Base-by-base conservation (phyloP, 1,140 invertebrate species). In the Trichonephila clavipes region DNA sequence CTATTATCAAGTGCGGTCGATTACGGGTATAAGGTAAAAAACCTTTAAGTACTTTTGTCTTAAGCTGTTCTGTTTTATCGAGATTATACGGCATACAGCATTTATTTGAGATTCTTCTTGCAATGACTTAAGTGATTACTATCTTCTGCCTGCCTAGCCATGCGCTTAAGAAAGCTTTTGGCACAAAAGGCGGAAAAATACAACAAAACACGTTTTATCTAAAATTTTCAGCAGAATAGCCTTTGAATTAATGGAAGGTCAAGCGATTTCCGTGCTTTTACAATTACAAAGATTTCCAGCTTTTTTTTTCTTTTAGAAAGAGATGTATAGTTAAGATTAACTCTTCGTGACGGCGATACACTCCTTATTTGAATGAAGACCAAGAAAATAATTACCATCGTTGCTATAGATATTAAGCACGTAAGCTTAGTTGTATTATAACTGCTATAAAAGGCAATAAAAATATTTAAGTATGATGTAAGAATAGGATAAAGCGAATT, bases 81-180 rank as follows among this genome's bases (percentile, higher is more conserved):
- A 28, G 72, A 34, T 77, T 77, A 77, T 28, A 28, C 16, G 24
- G 72, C 28, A 18, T 77, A 16, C 12, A 77, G 34, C 72, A 77
- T 77, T 77, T 77, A 77, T 77, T 77, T 77, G 28, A 40, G 28
- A 77, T 28, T 10, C 34, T 77, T 14, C 72, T 16, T 40, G 28
- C 34, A 77, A 77, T 77, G 72, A 77, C 40, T 77, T 77, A 77
- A 77, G 28, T 77, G 72, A 77, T 77, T 77, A 77, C 10, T 18
- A 77, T 77, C 72, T 72, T 72, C 69, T 72, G 28, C 28, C n/a
- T 77, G 72, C 28, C 34, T 77, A 77, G 34, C 72, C 72, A 77
- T 77, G 72, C 72, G 72, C 72, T 77, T 77, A 77, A 16, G 34
- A 34, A 28, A 77, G 72, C 72, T 40, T 40, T 16, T 77, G 72